Evolutionary conservation across 2,113 vertebrate genomes (phyloP), one percentile per base, ranked within the genome.

Genomic region (Colinus virginianus): DNA sequence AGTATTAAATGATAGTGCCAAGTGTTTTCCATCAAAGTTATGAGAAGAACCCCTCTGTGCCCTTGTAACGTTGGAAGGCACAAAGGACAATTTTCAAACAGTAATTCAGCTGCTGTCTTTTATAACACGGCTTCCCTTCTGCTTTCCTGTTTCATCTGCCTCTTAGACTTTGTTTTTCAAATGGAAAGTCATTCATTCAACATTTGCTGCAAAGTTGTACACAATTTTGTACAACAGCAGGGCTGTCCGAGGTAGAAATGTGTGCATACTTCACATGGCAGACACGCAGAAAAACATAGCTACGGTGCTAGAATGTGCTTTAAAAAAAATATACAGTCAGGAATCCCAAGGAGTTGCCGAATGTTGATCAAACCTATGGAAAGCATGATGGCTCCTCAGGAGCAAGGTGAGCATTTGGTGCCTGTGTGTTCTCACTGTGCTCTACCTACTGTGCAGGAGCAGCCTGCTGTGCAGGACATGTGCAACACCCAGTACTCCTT

Each of bases 251-350:
- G 34, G 45, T 12, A 83, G 76, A 62, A 63, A 58, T 32, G 61
- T 0, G 4, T 42, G 2, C 11, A 20, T 6, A 26, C 7, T 4
- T 38, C 49, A 82, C 1, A 6, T 1, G 6, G 45, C 1, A 43
- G 48, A 25, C 30, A 32, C 2, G 45, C 26, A 84, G 49, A 70
- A 66, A 66, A 28, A 30, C 43, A 70, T 36, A 51, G 30, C 49
- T 59, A 11, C 11, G 5, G 14, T 5, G 18, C 38, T 25, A 3
- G 4, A 9, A n/a, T 0, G 0, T 38, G n/a, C 68, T 84, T 56
- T 55, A 59, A 79, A 64, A 7, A 53, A 28, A 6, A 30, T 11
- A 14, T 7, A 19, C 1, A 46, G 69, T 25, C 17, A 51, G 32
- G 42, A 87, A 82, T 36, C 23, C 16, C 18, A 5, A 8, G 28